Conservation (phyloP, 2,113 vertebrate species). For the Melanerpes aurifrons region DNA sequence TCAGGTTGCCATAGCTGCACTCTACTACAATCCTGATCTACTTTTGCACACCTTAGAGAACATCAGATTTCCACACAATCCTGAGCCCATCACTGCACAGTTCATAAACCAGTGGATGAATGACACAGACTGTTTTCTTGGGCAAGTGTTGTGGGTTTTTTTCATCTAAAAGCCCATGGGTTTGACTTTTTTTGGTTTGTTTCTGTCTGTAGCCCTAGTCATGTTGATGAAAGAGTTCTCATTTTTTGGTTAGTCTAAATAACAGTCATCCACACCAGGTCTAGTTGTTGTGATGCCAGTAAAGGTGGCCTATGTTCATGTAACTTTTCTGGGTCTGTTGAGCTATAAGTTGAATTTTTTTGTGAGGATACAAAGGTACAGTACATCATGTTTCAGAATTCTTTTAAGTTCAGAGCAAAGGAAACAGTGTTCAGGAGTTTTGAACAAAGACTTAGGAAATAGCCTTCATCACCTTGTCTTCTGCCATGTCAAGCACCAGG, state of each 20-base stretch:
- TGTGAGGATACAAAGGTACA: background rate
- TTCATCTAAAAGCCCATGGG: background rate
- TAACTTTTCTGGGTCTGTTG: background rate
- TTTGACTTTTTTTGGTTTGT: background rate
- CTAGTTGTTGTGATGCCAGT: background rate
- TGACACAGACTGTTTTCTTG: slow-evolving; percentile 95
- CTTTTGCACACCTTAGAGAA: slow-evolving; percentile 93
- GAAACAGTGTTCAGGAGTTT: too few relatives aligned
- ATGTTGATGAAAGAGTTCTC: background rate
- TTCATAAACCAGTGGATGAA: slow-evolving; percentile 99
- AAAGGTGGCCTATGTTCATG: background rate
- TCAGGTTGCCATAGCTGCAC: slow-evolving; percentile 93
- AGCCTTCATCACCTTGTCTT: background rate
- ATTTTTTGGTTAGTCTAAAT: background rate
- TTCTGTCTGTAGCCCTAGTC: background rate
- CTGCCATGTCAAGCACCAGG: background rate
- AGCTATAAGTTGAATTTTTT: background rate
- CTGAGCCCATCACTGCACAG: slow-evolving; percentile 92
- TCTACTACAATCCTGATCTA: slow-evolving; percentile 93
- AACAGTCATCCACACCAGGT: background rate
- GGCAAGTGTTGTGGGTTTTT: slow-evolving; percentile 73
- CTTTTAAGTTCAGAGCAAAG: background rate
- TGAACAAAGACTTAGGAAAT: too few relatives aligned
- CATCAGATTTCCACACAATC: slow-evolving; percentile 90
- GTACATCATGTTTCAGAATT: background rate